These are phyloP conservation scores for Sphenopsis melanotis DNA, from an alignment of 2,797 vertebrate species.

Conservation along the genomic window DNA sequence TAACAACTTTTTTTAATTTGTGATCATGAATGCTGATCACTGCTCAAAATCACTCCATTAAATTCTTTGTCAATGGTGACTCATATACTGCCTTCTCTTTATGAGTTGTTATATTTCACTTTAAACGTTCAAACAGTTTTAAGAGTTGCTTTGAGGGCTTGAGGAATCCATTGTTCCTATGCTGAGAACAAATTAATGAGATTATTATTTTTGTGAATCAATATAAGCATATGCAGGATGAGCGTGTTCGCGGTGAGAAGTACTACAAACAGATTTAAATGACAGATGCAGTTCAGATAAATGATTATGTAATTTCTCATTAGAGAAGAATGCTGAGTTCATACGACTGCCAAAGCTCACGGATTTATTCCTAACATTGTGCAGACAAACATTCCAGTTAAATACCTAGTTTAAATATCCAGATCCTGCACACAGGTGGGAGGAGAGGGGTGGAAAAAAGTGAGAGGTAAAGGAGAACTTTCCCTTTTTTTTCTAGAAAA, in stretches of 20 bases:
- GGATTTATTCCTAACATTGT: conserved; percentile 53
- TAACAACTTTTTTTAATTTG: not conserved
- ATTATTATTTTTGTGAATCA: not conserved
- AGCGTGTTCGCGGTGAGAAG: not conserved
- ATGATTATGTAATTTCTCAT: conserved; percentile 43
- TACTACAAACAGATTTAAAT: conserved; percentile 43
- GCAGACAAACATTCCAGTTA: conserved; percentile 42
- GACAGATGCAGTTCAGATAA: conserved; percentile 53
- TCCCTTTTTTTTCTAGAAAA: not conserved
- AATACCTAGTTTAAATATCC: conserved; percentile 28
- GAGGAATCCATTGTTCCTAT: not conserved
- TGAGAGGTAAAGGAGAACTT: not conserved
- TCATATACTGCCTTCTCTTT: not conserved
- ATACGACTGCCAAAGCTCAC: conserved; percentile 38
- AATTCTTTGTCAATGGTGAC: not conserved
- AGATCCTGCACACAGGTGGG: conserved; percentile 11
- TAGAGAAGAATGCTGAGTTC: conserved; percentile 56
- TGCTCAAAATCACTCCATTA: not conserved
- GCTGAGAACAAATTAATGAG: not conserved
- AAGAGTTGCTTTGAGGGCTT: not conserved
- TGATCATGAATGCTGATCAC: not conserved
- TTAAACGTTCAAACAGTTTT: not conserved
- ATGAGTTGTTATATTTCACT: not conserved
- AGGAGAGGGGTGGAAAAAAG: not conserved
- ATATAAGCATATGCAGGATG: not conserved